Percentiles rank a stretch among this genome's conserved stretches.
These are phyloP conservation scores for Anoplopoma fimbria DNA, from an alignment of 2,113 vertebrate species.

Conservation along the genomic window DNA sequence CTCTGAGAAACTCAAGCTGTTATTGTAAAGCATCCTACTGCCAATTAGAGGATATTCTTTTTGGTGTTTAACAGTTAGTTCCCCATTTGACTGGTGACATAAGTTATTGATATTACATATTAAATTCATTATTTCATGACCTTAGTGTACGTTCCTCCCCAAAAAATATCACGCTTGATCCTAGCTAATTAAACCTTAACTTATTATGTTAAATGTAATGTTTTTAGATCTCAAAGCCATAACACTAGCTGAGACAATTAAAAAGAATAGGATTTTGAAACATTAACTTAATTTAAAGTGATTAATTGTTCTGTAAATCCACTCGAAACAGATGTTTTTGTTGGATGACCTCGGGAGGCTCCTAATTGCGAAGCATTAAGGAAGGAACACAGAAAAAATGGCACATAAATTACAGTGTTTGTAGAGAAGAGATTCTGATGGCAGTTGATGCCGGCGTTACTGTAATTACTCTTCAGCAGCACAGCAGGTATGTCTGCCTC, in stretches of 20 bases:
- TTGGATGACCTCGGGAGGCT: constrained; percentile 33
- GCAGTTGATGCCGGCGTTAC: constrained; percentile 45
- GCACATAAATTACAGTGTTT: constrained; percentile 49
- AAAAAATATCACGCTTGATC: neutral
- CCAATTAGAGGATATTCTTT: neutral
- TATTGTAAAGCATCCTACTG: neutral
- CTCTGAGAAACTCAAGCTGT: too few species aligned
- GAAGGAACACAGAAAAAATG: constrained; percentile 28
- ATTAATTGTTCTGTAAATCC: neutral
- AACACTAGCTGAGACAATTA: too few species aligned
- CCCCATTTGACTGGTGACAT: neutral
- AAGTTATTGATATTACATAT: neutral
- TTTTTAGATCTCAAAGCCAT: neutral
- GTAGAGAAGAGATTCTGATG: constrained; percentile 47
- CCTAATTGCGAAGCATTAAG: constrained; percentile 26
- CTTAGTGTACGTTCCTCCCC: too few species aligned
- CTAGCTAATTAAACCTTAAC: neutral
- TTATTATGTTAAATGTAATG: neutral
- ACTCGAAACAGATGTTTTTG: constrained; percentile 16
- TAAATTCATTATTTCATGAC: neutral
- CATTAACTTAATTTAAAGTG: neutral
- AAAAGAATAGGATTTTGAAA: neutral
- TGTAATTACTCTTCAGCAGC: constrained; percentile 50
- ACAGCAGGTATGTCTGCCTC: constrained; percentile 68
- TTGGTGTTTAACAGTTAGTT: neutral